These are phyloP conservation scores for Phrynocephalus versicolor DNA, from an alignment of 2,113 vertebrate genomes.

Conservation along the genomic window DNA sequence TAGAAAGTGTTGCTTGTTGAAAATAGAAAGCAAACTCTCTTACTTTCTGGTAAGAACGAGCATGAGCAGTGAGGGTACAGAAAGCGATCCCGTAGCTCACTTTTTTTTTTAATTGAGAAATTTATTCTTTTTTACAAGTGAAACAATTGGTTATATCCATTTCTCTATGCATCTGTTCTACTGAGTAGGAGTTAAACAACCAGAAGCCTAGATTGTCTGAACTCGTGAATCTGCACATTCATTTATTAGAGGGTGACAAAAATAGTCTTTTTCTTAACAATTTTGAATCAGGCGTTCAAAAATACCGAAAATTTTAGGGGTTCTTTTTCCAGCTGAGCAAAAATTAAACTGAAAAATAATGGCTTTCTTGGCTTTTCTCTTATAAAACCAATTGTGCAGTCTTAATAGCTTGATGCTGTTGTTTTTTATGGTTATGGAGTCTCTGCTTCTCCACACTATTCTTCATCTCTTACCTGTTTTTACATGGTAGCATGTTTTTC, in stretches of 20 bases:
- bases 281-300: constrained; percentile 15
- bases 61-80: neutral
- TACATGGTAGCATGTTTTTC: constrained; percentile 37
- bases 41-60: neutral
- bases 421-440: neutral
- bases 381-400: neutral
- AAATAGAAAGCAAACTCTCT: neutral
- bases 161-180: neutral
- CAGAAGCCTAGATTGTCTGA: neutral
- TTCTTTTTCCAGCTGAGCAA: too few relatives aligned
- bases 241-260: neutral
- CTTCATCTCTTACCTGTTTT: neutral
- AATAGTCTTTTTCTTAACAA: neutral
- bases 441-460: neutral
- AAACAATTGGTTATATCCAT: neutral
- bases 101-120: too few relatives aligned
- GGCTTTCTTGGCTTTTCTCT: neutral
- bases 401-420: neutral
- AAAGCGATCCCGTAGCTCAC: neutral
- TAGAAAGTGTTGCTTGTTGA: neutral
- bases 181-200: too few relatives aligned
- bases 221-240: constrained; percentile 32
- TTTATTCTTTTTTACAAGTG: neutral
- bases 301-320: neutral
- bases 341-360: too few relatives aligned